Conservation (phyloP, 2,888 invertebrate species). For the Nyleta sp. region DNA sequence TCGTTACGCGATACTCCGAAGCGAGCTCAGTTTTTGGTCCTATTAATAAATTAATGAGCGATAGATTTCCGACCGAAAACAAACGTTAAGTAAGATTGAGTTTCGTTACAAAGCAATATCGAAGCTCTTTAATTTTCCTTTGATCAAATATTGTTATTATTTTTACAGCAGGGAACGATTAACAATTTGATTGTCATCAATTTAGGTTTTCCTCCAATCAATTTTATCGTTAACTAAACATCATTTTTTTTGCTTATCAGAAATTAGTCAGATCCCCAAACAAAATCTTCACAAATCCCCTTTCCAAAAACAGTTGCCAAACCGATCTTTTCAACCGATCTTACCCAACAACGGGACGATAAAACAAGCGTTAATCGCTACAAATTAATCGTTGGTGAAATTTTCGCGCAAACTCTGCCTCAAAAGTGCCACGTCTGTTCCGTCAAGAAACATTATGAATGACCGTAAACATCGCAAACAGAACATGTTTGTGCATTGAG, state of each 20-base stretch:
- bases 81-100: background rate
- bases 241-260: too few relatives aligned
- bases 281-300: too few relatives aligned
- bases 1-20: slow-evolving; percentile 5
- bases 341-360: background rate
- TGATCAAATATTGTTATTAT: background rate
- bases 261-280: too few relatives aligned
- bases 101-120: background rate
- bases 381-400: slow-evolving; percentile 15
- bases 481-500: slow-evolving; percentile 45
- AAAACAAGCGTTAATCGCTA: background rate
- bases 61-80: background rate
- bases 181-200: too few relatives aligned
- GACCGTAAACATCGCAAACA: slow-evolving; percentile 41
- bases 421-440: background rate
- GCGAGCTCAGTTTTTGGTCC: background rate
- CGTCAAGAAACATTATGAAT: slow-evolving; percentile 42
- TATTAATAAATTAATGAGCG: slow-evolving; percentile 20
- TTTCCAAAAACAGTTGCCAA: too few relatives aligned
- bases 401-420: slow-evolving; percentile 3
- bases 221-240: too few relatives aligned
- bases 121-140: background rate
- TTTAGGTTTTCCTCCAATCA: too few relatives aligned
- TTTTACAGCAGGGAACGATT: too few relatives aligned
- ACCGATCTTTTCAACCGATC: background rate